These are phyloP conservation scores for Passer domesticus DNA, from an alignment of 2,113 vertebrate species.

Conservation along the genomic window DNA sequence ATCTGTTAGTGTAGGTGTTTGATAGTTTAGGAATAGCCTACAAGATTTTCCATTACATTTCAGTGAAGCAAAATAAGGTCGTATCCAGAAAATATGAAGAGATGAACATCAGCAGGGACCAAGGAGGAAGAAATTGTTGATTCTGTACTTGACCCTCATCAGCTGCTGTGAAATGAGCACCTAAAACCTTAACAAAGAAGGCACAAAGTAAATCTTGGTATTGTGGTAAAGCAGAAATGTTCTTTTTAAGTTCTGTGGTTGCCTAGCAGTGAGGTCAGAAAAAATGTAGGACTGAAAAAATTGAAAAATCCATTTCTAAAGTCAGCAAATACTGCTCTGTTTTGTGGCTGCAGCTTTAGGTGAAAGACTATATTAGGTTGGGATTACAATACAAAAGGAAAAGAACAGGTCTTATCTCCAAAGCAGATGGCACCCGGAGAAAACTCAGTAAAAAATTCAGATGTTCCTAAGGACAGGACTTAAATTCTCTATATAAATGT, in stretches of 20 bases:
- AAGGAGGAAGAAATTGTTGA: neutral
- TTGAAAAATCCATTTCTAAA: neutral
- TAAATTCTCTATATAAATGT: neutral
- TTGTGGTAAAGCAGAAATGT: neutral
- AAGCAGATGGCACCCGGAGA: neutral
- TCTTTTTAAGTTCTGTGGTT: neutral
- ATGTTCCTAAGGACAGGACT: neutral
- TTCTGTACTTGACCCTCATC: neutral
- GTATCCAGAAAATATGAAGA: neutral
- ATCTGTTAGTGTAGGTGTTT: neutral
- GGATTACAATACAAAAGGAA: neutral
- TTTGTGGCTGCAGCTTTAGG: neutral
- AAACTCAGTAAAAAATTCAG: neutral
- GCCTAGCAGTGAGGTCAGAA: neutral
- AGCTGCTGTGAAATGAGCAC: neutral
- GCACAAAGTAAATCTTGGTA: neutral
- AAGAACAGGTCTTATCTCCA: neutral
- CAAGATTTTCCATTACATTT: neutral
- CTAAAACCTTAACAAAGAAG: neutral
- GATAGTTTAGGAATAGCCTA: neutral
- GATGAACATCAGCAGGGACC: neutral
- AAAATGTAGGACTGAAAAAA: neutral
- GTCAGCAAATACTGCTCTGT: neutral
- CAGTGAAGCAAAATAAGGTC: neutral
- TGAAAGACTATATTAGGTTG: neutral